Percentiles rank a stretch among this genome's conserved stretches.
These are phyloP conservation scores for Zonotrichia leucophrys DNA, from an alignment of 2,113 vertebrate species.

Conservation along the genomic window DNA sequence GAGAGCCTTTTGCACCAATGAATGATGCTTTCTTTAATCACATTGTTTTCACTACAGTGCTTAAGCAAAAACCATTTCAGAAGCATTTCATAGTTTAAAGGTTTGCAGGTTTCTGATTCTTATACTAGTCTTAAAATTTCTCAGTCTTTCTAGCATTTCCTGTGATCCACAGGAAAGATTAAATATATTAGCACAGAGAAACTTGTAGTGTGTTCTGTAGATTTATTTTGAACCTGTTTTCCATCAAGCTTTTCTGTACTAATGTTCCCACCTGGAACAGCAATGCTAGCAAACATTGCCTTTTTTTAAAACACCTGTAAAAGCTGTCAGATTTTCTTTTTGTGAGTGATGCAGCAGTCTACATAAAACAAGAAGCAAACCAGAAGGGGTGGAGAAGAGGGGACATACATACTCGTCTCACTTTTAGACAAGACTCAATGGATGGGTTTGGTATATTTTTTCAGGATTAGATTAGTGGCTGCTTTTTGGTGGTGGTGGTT, in stretches of 20 bases:
- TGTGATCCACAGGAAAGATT: not conserved
- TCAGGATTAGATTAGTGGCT: not conserved
- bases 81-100: not conserved
- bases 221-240: not conserved
- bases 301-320: not conserved
- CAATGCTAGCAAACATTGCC: not conserved
- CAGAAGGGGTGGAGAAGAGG: not conserved
- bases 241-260: not conserved
- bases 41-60: not conserved
- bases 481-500: not conserved
- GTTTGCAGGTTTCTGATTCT: not conserved
- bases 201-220: not conserved
- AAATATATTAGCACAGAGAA: not conserved
- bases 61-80: not conserved
- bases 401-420: not conserved
- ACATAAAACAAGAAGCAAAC: not conserved
- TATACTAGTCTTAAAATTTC: not conserved
- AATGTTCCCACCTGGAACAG: not conserved
- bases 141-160: not conserved
- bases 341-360: not conserved
- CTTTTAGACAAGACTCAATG: not conserved
- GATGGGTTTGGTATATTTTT: not conserved
- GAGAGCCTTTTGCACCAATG: not conserved
- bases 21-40: not conserved
- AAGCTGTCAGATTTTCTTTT: not conserved